Evolutionary conservation across 2,888 invertebrate species (phyloP).

Genomic region (Exephanes ischioxanthus): DNA sequence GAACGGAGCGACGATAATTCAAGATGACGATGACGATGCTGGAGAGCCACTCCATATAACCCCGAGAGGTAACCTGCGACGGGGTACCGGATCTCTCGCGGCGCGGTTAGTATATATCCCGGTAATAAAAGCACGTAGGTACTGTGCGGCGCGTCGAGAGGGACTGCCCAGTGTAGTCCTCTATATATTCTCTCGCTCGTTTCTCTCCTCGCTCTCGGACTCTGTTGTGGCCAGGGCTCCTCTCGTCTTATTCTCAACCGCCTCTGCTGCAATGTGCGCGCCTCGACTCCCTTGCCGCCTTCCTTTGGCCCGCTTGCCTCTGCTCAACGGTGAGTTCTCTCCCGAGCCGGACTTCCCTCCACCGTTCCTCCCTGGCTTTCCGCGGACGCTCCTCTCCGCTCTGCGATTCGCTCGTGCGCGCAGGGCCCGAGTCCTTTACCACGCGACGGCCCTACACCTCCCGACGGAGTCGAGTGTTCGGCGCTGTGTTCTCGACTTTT

Average conservation of each 20-base stretch:
- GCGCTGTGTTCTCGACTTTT: neutral
- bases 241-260: slow-evolving; percentile 55
- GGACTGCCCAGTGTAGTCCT: slow-evolving; percentile 79
- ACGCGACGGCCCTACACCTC: neutral
- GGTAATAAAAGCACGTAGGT: slow-evolving; percentile 82
- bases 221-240: slow-evolving; percentile 15
- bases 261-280: slow-evolving; percentile 34
- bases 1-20: neutral
- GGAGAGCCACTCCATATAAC: slow-evolving; percentile 50
- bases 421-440: slow-evolving; percentile 17
- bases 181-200: slow-evolving; percentile 72
- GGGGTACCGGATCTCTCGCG: slow-evolving; percentile 40
- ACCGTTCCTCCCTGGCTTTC: slow-evolving; percentile 20
- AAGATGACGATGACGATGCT: slow-evolving; percentile 22
- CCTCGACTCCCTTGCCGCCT: slow-evolving; percentile 19
- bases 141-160: slow-evolving; percentile 79
- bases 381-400: neutral
- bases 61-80: slow-evolving; percentile 24
- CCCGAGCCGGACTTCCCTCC: slow-evolving; percentile 10
- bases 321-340: slow-evolving; percentile 2
- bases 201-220: slow-evolving; percentile 61
- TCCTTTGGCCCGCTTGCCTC: slow-evolving; percentile 25
- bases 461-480: neutral
- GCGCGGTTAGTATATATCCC: slow-evolving; percentile 51
- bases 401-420: slow-evolving; percentile 38